Conservation (phyloP, 2,797 vertebrate species). For the Enteromius anoplus region DNA sequence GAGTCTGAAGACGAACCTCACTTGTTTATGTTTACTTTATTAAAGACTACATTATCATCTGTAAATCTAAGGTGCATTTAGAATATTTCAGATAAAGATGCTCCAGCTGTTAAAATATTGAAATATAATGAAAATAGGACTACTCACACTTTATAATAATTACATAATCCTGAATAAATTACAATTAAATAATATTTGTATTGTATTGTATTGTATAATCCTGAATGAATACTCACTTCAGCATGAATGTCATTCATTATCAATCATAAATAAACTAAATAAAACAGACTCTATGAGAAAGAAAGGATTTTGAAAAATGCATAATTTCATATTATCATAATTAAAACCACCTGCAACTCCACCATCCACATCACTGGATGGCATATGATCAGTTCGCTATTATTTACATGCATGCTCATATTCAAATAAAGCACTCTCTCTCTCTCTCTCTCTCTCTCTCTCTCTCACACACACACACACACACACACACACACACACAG, state of each 20-base stretch:
- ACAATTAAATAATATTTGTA: no score
- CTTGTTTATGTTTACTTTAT: background rate
- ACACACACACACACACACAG: background rate
- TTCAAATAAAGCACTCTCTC: background rate
- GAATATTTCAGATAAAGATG: background rate
- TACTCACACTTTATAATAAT: background rate
- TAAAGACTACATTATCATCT: background rate
- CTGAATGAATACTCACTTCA: background rate
- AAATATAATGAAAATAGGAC: background rate
- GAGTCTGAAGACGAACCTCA: background rate
- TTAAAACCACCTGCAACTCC: background rate
- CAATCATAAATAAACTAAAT: background rate
- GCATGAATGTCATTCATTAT: background rate
- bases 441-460: no score
- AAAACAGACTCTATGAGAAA: background rate
- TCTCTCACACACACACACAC: background rate
- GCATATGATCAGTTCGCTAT: constrained; percentile 55
- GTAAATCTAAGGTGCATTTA: background rate
- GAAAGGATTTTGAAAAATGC: background rate
- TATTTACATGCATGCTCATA: constrained; percentile 48
- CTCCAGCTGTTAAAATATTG: background rate
- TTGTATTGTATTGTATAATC: background rate
- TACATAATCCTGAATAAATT: background rate
- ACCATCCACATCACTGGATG: background rate
- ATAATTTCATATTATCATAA: background rate